Evolutionary conservation across 2,888 invertebrate species (phyloP).

Genomic region (Seladonia tumulorum): DNA sequence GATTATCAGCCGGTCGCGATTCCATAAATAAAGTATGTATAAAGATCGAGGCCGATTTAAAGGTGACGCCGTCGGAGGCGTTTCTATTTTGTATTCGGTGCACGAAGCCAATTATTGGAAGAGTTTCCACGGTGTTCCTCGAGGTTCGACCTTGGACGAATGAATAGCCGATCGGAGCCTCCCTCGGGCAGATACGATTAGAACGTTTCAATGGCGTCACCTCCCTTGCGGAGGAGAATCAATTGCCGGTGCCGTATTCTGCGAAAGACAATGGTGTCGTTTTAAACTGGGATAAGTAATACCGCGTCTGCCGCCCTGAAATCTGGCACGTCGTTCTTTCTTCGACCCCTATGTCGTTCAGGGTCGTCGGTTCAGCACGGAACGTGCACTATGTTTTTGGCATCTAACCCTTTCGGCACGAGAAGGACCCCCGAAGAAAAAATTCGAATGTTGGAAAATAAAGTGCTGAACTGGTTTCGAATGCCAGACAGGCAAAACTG

Average conservation of each 20-base stretch:
- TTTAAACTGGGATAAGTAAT: slow-evolving; percentile 13
- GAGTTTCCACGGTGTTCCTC: slow-evolving; percentile 52
- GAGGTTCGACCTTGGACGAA: slow-evolving; percentile 60
- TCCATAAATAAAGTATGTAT: slow-evolving; percentile 17
- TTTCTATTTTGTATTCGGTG: slow-evolving; percentile 60
- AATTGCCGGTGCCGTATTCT: slow-evolving; percentile 27
- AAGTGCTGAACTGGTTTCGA: too few species aligned
- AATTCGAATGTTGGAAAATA: not conserved
- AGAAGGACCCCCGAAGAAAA: not conserved
- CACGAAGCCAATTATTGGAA: slow-evolving; percentile 69
- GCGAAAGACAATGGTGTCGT: slow-evolving; percentile 10
- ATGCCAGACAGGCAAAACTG: too few species aligned
- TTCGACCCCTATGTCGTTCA: not conserved
- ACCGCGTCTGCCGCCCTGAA: not conserved
- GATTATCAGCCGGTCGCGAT: not conserved
- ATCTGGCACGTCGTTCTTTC: slow-evolving; percentile 1
- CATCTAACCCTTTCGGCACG: not conserved
- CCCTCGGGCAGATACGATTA: slow-evolving; percentile 63
- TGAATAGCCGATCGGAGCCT: slow-evolving; percentile 64
- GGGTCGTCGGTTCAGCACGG: not conserved
- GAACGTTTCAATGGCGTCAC: slow-evolving; percentile 58
- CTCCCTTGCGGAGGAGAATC: slow-evolving; percentile 44
- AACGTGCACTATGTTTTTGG: not conserved
- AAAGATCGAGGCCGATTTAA: slow-evolving; percentile 26
- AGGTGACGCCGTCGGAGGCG: slow-evolving; percentile 25